These are phyloP conservation scores for Torymus tubicola DNA, from an alignment of 2,888 invertebrate species.

Conservation along the genomic window DNA sequence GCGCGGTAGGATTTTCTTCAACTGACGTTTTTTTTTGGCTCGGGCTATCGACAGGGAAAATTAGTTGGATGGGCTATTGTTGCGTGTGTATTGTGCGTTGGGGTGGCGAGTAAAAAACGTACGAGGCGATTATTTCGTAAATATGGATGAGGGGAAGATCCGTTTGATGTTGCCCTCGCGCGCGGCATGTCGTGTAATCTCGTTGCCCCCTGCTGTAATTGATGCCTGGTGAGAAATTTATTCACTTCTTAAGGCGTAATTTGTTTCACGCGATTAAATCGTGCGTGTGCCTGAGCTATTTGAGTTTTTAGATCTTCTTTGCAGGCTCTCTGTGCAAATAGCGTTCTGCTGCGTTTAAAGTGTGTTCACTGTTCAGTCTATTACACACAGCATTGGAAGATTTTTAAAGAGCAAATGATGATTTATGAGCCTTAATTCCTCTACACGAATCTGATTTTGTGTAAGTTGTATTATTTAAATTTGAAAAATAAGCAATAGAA, in stretches of 20 bases:
- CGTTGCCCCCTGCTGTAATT: not conserved
- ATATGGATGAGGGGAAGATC: slow-evolving; percentile 50
- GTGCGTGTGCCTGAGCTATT: not conserved
- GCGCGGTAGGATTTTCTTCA: slow-evolving; percentile 31
- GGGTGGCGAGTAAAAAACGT: slow-evolving; percentile 28
- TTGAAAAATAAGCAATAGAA: too few species aligned
- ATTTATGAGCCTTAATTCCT: too few species aligned
- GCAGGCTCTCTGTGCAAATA: too few species aligned
- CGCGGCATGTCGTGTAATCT: slow-evolving; percentile 1
- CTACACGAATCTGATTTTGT: too few species aligned
- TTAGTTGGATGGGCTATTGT: not conserved
- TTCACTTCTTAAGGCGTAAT: slow-evolving; percentile 34
- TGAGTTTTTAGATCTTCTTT: not conserved
- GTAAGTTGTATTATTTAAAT: too few species aligned
- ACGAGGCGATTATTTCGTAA: slow-evolving; percentile 52
- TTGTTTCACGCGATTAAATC: slow-evolving; percentile 24
- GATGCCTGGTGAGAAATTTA: slow-evolving; percentile 38
- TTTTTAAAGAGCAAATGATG: too few species aligned
- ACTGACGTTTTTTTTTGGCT: not conserved
- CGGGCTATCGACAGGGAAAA: not conserved
- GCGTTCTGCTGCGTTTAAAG: too few species aligned
- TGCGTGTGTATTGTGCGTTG: not conserved
- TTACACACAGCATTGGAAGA: too few species aligned
- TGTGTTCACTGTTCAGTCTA: too few species aligned
- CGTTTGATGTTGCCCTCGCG: slow-evolving; percentile 46